Conservation (phyloP, 2,888 invertebrate genomes). For the Noctua pronuba region DNA sequence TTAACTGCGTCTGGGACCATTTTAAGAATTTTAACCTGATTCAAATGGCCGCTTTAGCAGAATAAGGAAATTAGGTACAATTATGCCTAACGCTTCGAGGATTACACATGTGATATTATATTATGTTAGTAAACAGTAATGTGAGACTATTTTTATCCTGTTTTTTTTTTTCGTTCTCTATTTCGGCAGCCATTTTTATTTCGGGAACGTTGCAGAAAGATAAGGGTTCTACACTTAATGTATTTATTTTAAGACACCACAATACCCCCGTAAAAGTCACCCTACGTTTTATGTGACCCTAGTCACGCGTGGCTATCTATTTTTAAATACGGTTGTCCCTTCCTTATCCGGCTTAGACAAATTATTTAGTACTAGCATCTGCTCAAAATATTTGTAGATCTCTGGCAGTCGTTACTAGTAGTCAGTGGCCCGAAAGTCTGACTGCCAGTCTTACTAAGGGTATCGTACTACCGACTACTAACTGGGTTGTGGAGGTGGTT, state of each 20-base stretch:
- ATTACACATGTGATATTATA: neutral
- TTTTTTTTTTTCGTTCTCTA: neutral
- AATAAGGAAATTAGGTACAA: too few relatives aligned
- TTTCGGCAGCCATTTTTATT: neutral
- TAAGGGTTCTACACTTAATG: constrained; percentile 43
- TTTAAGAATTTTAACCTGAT: too few relatives aligned
- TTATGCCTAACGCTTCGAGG: neutral
- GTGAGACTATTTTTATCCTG: neutral
- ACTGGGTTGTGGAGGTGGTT: too few relatives aligned
- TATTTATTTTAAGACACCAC: constrained; percentile 51
- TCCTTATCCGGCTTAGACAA: constrained; percentile 2
- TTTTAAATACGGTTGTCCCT: constrained; percentile 39
- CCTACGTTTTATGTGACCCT: constrained; percentile 38
- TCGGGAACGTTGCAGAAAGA: constrained; percentile 27
- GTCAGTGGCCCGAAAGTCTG: too few relatives aligned
- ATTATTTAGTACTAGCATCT: constrained; percentile 4
- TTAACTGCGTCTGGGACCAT: too few relatives aligned
- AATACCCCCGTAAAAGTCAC: constrained; percentile 45
- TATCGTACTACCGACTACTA: too few relatives aligned
- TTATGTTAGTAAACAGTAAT: neutral
- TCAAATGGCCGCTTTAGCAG: too few relatives aligned
- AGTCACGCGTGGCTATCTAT: constrained; percentile 43
- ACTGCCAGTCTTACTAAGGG: too few relatives aligned
- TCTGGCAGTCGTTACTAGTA: neutral
- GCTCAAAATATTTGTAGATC: neutral